Evolutionary conservation across 2,888 invertebrate genomes (phyloP).

Genomic region (Sphecodes monilicornis): DNA sequence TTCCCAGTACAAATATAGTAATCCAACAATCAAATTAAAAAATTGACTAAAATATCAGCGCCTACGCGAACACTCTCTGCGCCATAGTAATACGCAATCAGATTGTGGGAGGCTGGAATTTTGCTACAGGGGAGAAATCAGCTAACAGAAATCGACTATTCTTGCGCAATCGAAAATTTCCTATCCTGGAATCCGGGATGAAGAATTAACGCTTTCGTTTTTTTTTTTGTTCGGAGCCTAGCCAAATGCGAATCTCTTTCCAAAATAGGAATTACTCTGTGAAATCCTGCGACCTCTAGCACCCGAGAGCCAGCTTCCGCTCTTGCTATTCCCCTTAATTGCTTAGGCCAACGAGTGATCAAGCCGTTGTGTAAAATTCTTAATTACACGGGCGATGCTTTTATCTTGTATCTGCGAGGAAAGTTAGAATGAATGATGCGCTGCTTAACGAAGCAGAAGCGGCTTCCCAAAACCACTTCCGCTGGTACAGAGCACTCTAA

Average conservation of each 20-base stretch:
- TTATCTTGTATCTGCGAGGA: constrained; percentile 23
- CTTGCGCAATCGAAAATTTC: neutral
- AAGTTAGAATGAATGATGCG: constrained; percentile 16
- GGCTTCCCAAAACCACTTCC: neutral
- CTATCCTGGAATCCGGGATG: neutral
- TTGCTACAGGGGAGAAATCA: neutral
- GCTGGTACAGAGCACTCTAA: neutral
- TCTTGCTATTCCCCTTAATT: constrained; percentile 35
- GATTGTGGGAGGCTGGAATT: neutral
- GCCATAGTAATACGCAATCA: neutral
- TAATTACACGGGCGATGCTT: neutral
- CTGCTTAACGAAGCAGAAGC: constrained; percentile 3
- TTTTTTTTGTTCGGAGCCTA: neutral
- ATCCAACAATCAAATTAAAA: neutral
- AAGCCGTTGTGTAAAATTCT: neutral
- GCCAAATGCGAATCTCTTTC: neutral
- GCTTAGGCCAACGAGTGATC: constrained; percentile 31
- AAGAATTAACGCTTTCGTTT: constrained; percentile 48
- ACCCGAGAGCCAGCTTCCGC: neutral
- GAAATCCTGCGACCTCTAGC: constrained; percentile 53
- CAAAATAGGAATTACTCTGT: constrained; percentile 34
- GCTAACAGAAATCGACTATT: neutral
- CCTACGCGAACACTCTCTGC: neutral
- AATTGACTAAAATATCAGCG: neutral
- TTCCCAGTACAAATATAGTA: neutral